Conservation (phyloP, 2,888 invertebrate species). For the Ferdinandea cuprea region DNA sequence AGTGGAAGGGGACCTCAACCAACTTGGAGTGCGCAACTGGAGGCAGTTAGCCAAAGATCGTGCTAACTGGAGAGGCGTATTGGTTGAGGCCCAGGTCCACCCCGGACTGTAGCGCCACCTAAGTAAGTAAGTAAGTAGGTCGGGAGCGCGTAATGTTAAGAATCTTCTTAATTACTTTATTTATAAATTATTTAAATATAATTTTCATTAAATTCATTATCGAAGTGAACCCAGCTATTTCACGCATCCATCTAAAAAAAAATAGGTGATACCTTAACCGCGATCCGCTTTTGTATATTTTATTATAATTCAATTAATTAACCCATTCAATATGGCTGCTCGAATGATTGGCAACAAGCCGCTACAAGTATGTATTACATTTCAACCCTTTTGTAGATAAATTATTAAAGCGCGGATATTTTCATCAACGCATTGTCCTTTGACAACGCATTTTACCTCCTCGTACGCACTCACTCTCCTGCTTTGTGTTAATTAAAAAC, state of each 20-base stretch:
- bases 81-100: too few relatives aligned
- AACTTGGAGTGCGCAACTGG: too few relatives aligned
- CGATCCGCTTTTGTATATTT: slow-evolving; percentile 1
- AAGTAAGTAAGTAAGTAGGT: too few relatives aligned
- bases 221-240: background rate
- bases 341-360: background rate
- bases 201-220: background rate
- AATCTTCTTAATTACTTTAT: background rate
- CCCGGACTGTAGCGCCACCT: too few relatives aligned
- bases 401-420: slow-evolving; percentile 17
- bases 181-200: background rate
- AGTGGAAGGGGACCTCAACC: too few relatives aligned
- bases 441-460: background rate
- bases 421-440: slow-evolving; percentile 10
- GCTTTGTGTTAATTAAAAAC: slow-evolving; percentile 30
- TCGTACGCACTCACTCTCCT: background rate
- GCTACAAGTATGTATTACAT: slow-evolving; percentile 29
- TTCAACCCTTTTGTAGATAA: slow-evolving; percentile 3
- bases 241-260: background rate
- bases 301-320: slow-evolving; percentile 53
- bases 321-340: slow-evolving; percentile 36
- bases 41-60: too few relatives aligned
- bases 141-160: too few relatives aligned
- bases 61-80: too few relatives aligned
- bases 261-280: background rate